phyloP scores from a whole-genome alignment of 2,888 invertebrate species.

The Drosophila borealis region DNA sequence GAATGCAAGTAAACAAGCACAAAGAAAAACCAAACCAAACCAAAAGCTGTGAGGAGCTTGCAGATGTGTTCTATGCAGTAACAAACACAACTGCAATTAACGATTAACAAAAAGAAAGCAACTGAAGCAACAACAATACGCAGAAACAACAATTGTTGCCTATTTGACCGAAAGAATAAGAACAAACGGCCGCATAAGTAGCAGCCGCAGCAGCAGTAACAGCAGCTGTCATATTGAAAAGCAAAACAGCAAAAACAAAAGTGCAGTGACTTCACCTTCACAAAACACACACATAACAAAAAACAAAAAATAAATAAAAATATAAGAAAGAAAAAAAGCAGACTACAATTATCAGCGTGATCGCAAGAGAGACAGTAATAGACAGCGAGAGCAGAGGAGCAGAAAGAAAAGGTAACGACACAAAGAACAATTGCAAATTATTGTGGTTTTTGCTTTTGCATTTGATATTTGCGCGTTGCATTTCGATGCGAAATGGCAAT shows the following conservation, averaged over 20 bases:
- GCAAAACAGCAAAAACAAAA: constrained; percentile 48
- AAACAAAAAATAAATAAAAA: background rate
- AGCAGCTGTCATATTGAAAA: constrained; percentile 58
- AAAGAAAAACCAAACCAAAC: constrained; percentile 7
- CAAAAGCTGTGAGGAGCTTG: constrained; percentile 17
- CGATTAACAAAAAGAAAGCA: constrained; percentile 10
- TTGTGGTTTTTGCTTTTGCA: constrained; percentile 19
- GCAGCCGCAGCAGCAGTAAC: constrained; percentile 29
- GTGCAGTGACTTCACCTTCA: constrained; percentile 61
- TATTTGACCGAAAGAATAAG: constrained; percentile 22
- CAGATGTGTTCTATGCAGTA: constrained; percentile 37
- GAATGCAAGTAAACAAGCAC: constrained; percentile 21
- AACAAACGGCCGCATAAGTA: constrained; percentile 26
- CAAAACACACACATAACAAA: constrained; percentile 19
- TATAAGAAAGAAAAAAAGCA: constrained; percentile 7
- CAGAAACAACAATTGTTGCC: constrained; percentile 29
- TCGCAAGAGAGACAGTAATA: constrained; percentile 15
- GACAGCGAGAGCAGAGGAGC: constrained; percentile 6
- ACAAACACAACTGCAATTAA: constrained; percentile 33
- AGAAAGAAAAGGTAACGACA: constrained; percentile 32
- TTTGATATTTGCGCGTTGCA: constrained; percentile 18
- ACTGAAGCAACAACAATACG: constrained; percentile 18
- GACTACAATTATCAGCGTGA: constrained; percentile 30
- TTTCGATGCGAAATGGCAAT: constrained; percentile 15
- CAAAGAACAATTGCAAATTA: constrained; percentile 41